A percentile compares a stretch with the other conserved stretches of the same genome.
These are phyloP conservation scores for Chelmon rostratus DNA, from an alignment of 2,797 vertebrate species.

Conservation along the genomic window DNA sequence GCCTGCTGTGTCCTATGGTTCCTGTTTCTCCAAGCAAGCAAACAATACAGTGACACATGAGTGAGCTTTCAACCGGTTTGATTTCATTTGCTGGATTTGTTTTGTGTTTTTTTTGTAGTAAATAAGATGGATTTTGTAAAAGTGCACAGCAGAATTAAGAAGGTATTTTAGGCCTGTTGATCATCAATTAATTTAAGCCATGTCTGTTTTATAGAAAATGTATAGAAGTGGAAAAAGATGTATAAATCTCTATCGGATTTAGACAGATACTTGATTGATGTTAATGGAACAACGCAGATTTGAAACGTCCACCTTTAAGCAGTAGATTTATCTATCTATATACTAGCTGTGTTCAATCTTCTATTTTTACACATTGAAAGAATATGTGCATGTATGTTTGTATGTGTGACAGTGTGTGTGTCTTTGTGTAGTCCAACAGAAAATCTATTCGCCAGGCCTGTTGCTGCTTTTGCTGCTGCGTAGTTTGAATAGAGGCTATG, in stretches of 20 bases:
- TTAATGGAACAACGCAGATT: constrained; percentile 70
- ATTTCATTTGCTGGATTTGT: constrained; percentile 54
- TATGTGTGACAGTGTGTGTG: constrained; percentile 67
- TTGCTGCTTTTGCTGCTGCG: constrained; percentile 75
- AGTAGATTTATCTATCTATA: constrained; percentile 72
- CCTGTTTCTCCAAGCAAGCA: constrained; percentile 47
- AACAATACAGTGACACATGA: constrained; percentile 43
- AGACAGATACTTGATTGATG: constrained; percentile 75
- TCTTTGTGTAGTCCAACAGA: constrained; percentile 71
- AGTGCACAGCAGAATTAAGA: constrained; percentile 64
- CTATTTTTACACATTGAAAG: constrained; percentile 83
- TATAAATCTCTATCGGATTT: constrained; percentile 80
- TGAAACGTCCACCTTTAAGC: constrained; percentile 78
- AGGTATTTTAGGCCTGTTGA: constrained; percentile 79
- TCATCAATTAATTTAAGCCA: constrained; percentile 83
- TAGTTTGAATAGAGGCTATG: constrained; percentile 69
- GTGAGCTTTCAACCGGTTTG: constrained; percentile 59
- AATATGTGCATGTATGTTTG: constrained; percentile 77
- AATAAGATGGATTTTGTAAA: constrained; percentile 72
- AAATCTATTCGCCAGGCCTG: constrained; percentile 58
- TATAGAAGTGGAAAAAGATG: constrained; percentile 78
- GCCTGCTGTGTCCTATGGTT: constrained; percentile 64
- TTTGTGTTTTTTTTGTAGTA: constrained; percentile 27
- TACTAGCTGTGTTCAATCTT: constrained; percentile 80
- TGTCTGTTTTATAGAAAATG: constrained; percentile 86